Percentiles rank a stretch among this genome's conserved stretches.
These are phyloP conservation scores for Volucella inflata DNA, from an alignment of 2,888 invertebrate species.

Conservation along the genomic window DNA sequence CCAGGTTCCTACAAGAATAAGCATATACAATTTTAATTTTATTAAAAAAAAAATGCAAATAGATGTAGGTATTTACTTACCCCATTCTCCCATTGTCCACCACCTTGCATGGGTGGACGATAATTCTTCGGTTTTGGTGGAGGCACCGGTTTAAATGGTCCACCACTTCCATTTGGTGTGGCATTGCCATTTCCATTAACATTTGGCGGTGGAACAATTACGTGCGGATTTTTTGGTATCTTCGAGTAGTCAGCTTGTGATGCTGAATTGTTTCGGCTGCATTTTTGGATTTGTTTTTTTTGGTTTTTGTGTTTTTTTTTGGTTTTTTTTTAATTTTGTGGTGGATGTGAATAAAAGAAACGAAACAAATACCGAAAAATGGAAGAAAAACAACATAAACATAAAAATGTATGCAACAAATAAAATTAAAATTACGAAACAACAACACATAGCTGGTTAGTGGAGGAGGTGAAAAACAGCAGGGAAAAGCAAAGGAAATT, in stretches of 20 bases:
- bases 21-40: constrained; percentile 2
- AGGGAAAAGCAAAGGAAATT: constrained; percentile 30
- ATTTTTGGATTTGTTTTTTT: constrained; percentile 12
- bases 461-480: constrained; percentile 8
- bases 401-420: constrained; percentile 73
- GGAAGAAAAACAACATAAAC: constrained; percentile 70
- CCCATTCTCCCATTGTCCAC: constrained; percentile 85
- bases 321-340: constrained; percentile 18
- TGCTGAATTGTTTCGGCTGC: constrained; percentile 86
- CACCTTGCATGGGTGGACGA: constrained; percentile 88
- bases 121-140: constrained; percentile 97
- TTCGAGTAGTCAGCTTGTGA: constrained; percentile 86
- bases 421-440: constrained; percentile 51
- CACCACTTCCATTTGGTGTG: constrained; percentile 81
- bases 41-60: not conserved
- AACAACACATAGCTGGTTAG: constrained; percentile 36
- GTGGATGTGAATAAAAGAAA: constrained; percentile 70
- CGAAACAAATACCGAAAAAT: constrained; percentile 68
- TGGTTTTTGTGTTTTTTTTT: constrained; percentile 26
- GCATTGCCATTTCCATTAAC: constrained; percentile 79
- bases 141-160: constrained; percentile 93
- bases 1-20: constrained; percentile 80
- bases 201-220: constrained; percentile 79
- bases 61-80: constrained; percentile 77
- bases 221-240: constrained; percentile 83